Base-by-base conservation (phyloP, 1,140 invertebrate genomes). In the Drosophila carrolli region DNA sequence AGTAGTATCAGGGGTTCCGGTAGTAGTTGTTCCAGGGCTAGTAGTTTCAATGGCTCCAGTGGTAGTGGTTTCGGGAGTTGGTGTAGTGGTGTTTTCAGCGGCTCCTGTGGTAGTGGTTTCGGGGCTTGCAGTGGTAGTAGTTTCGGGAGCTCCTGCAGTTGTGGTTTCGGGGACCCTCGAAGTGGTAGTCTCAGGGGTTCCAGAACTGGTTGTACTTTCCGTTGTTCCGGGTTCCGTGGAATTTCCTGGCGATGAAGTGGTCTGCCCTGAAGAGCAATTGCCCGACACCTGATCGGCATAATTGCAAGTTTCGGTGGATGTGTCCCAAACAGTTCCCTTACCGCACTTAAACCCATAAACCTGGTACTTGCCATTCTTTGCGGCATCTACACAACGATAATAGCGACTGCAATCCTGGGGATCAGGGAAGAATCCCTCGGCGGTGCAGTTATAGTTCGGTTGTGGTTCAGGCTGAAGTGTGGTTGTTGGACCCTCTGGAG, bases 271-370 rank as follows among this genome's bases (percentile, higher is more conserved):
- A 2, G 84, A 83, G 61, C 83, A 91, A 55, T 90, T 93, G 4
- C 83, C 81, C 5, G 60, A 77, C 6, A 92, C 90, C 38, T 81
- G 73, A 54, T 82, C 78, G 16, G 91, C 83, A 43, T 95, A 93
- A 85, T 96, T 96, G 76, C 95, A 96, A 0, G 93, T 93, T 47
- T 93, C 82, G 35, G 93, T 73, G 1, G 93, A 81, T 41, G 93
- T 92, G 91, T 96, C 95, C 94, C 95, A 96, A 23, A 95, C 94
- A 2, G 95, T 96, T 65, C 95, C 95, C 11, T 92, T 90, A 1
- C 93, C 94, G 86, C 95, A 96, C 51, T 92, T 93, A 86, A 95
- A 96, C 57, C 94, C 93, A 76, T 95, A 94, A 46, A 93, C 94
- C 13, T 85, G 93, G 60, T 93, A 95, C 0, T 92, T 93, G n/a